Conservation (phyloP, 2,888 invertebrate genomes). For the Leucophenga maculata region DNA sequence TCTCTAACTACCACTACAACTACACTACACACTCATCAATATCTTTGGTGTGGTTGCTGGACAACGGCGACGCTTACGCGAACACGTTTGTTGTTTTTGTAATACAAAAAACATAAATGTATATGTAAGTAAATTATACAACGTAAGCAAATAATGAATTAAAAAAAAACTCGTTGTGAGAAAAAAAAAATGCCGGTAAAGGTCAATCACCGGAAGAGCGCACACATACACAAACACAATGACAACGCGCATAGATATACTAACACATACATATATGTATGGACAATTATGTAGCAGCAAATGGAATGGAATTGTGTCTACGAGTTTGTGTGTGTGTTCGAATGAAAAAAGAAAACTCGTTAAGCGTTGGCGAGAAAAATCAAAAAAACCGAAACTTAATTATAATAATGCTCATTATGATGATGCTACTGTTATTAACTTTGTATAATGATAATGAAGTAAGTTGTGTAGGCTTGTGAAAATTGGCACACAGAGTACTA, state of each 20-base stretch:
- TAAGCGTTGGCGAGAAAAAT: not conserved
- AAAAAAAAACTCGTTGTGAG: conserved; percentile 37
- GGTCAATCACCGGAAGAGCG: conserved; percentile 70
- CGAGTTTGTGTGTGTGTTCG: not conserved
- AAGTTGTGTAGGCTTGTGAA: too few relatives aligned
- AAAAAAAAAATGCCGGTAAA: conserved; percentile 66
- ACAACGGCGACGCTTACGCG: not conserved
- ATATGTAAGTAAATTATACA: not conserved
- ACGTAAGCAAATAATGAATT: conserved; percentile 23
- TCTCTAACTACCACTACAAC: not conserved
- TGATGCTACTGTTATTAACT: not conserved
- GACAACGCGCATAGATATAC: too few relatives aligned
- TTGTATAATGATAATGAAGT: not conserved
- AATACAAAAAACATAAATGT: not conserved
- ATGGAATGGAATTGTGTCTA: not conserved
- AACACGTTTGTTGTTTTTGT: too few relatives aligned
- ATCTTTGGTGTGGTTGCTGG: not conserved
- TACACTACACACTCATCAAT: not conserved
- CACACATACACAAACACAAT: not conserved
- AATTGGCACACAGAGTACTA: too few relatives aligned
- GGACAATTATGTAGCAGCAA: not conserved
- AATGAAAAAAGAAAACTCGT: conserved; percentile 13
- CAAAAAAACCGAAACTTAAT: not conserved
- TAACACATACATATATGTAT: not conserved
- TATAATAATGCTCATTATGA: not conserved